Evolutionary conservation across 1,140 invertebrate genomes (phyloP), one percentile per base, ranked within the genome.

Genomic region (Bactericera cockerelli): DNA sequence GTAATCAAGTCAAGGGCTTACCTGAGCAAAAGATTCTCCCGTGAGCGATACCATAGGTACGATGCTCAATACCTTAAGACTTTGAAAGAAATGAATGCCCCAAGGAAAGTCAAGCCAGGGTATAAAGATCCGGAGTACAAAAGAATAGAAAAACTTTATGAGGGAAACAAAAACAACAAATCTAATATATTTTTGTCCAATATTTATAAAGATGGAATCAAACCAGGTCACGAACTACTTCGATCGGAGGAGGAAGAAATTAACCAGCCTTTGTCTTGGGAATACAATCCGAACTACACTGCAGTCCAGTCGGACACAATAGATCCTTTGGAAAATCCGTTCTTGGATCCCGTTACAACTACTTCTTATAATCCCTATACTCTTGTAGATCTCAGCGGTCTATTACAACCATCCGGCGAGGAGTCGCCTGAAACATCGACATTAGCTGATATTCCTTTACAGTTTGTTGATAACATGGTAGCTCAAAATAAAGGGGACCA

Each of bases 101-200:
- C 42, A 10, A 19, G 19, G 8, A 6, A 49, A n/a, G 22, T 49
- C 6, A 49, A 49, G 19, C 42, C 42, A 6, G 42, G n/a, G 4
- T 19, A 49, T 22, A 49, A 49, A n/a, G 42, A 49, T 49, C 22
- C 42, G 4, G 4, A 49, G 19, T 49, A 49, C 22, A 49, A 49
- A 49, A 19, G 22, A 19, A 22, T 49, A n/a, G 42, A 49, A 22
- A 49, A 49, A 49, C n/a, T 49, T 16, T 49, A 49, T 49, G 42
- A 49, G 22, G 19, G 22, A 10, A 49, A 49, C 42, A 49, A 49
- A n/a, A 49, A 49, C 42, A 49, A 49, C 22, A 49, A 49, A n/a
- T 49, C 42, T 10, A 49, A 49, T 49, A 49, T 49, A 49, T 49
- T 49, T 16, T 49, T 49, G 3, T 49, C 42, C n/a, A 49, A 49